Evolutionary conservation across 2,888 invertebrate genomes (phyloP).

Genomic region (Tipula helvola): DNA sequence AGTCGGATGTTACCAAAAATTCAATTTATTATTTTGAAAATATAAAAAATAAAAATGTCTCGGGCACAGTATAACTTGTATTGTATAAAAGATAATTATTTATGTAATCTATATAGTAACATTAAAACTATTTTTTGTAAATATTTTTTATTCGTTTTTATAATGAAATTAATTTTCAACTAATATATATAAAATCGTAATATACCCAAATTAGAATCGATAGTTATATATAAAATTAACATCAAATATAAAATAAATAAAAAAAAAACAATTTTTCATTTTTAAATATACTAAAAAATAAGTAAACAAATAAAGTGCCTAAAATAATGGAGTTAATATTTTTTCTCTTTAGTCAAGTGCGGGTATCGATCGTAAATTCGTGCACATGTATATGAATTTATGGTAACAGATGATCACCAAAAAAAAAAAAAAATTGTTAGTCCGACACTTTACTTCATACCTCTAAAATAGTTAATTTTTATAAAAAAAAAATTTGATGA

Average conservation of each 20-base stretch:
- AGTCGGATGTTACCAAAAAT: neutral
- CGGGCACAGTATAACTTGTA: too few species aligned
- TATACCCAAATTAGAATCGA: neutral
- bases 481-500: neutral
- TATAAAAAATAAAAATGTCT: neutral
- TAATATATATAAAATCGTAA: neutral
- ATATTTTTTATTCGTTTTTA: neutral
- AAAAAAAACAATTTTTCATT: neutral
- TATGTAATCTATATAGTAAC: too few species aligned
- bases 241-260: neutral
- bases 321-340: neutral
- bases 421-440: neutral
- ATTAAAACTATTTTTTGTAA: neutral
- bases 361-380: neutral
- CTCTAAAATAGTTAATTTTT: neutral
- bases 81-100: neutral
- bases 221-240: neutral
- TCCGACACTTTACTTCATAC: neutral
- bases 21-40: neutral
- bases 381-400: neutral
- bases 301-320: neutral
- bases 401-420: neutral
- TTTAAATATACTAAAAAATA: neutral
- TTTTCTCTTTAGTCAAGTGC: neutral
- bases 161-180: neutral